These are phyloP conservation scores for Lepidostoma basale DNA, from an alignment of 1,140 invertebrate genomes.

Conservation along the genomic window DNA sequence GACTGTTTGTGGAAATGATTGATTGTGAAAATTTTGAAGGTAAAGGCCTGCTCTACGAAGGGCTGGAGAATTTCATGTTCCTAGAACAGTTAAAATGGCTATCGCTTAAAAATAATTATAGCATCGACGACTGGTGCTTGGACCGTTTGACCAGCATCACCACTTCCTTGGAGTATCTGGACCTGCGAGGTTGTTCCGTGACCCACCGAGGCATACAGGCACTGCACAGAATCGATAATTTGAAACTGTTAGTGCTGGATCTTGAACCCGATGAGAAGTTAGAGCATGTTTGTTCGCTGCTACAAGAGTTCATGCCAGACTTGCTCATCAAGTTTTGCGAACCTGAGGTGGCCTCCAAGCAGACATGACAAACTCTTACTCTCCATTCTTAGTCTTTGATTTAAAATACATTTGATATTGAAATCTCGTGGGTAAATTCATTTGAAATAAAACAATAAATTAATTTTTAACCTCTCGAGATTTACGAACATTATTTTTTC, in stretches of 20 bases:
- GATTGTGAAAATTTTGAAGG: conserved; percentile 55
- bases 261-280: conserved; percentile 39
- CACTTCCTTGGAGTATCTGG: conserved; percentile 54
- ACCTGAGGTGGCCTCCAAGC: too few species aligned
- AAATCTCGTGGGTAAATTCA: too few species aligned
- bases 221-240: conserved; percentile 51
- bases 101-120: conserved; percentile 53
- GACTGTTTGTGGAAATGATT: conserved; percentile 55
- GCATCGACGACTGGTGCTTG: conserved; percentile 58
- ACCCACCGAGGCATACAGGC: conserved; percentile 51
- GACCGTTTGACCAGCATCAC: conserved; percentile 54
- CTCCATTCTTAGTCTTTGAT: too few species aligned
- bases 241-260: conserved; percentile 51
- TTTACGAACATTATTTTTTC: background rate
- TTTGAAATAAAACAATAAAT: too few species aligned
- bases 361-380: too few species aligned
- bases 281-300: conserved; percentile 52
- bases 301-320: conserved; percentile 53
- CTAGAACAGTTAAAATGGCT: conserved; percentile 56
- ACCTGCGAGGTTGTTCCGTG: conserved; percentile 53
- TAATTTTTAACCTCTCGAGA: too few species aligned
- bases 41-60: conserved; percentile 56
- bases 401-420: too few species aligned
- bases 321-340: conserved; percentile 54
- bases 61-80: conserved; percentile 51